Evolutionary conservation across 2,888 invertebrate species (phyloP), one percentile per base, ranked within the genome.

Genomic region (Eucera pruinosa): DNA sequence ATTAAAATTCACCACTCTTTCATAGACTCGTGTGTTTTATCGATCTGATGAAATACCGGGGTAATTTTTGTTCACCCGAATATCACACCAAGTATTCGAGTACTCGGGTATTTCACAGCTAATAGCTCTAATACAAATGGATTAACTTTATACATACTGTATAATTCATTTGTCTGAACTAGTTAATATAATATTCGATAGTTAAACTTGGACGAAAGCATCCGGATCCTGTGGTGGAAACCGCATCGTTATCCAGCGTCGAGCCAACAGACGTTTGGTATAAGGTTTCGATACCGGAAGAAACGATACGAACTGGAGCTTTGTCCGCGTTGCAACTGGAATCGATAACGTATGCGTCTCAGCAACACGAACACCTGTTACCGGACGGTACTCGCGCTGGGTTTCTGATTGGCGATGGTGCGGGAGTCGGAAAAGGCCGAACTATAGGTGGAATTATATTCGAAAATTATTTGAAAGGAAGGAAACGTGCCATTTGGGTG

Each of bases 161-260:
- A n/a, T n/a, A n/a, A 5, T 52, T 25, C 20, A 30, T 57, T 7
- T 36, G 45, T 7, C 3, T 2, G 27, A 13, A 13, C n/a, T 41
- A 36, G 36, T 23, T 55, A 30, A 65, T 55, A 15, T 62, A 78
- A 75, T 78, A 73, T 83, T 57, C 83, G 91, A 15, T 93, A 97
- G 97, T 98, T 87, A 97, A 97, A 93, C 93, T 98, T 62, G 99
- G 99, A 13, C 95, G 96, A 87, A 97, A 98, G 90, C 99, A 99
- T 94, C 99, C 99, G 0, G 99, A 99, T 93, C 97, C 98, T 0
- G 99, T 99, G 6, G 99, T 99, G 9, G 99, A 99, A 93, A 99
- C 99, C 0, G 98, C 98, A 9, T 99, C 99, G 0, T 94, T 99
- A 52, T 98, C 98, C 0, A 98, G 98, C 45, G 98, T 99, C 62